Evolutionary conservation across 30 jellyfish, hydroid and myxozoan genomes (phyloP).

Genomic region (Turritopsis rubra): DNA sequence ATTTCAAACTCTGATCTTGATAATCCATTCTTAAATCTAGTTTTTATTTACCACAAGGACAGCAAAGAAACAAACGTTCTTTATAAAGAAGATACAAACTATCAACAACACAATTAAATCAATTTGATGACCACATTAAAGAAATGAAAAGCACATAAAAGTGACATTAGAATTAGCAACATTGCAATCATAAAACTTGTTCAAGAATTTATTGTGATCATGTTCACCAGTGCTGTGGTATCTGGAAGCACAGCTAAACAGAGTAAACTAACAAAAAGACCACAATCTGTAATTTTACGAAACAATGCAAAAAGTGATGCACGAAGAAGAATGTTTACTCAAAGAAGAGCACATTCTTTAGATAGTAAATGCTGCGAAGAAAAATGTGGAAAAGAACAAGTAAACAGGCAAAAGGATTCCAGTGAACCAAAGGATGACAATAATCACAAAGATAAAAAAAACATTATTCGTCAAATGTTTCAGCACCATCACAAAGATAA

Average conservation of each 20-base stretch:
- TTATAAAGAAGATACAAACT: neutral
- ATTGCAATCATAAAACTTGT: neutral
- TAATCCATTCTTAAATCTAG: neutral
- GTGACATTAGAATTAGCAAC: neutral
- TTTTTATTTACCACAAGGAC: neutral
- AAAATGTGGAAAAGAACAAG: too few species aligned
- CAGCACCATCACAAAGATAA: neutral
- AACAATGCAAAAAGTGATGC: neutral
- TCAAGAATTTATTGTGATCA: too few species aligned
- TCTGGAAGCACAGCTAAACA: neutral
- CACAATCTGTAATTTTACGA: neutral
- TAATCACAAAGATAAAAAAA: neutral
- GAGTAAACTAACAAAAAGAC: neutral
- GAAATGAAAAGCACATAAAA: neutral
- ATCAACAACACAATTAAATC: neutral
- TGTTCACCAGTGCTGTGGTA: conserved; percentile 1
- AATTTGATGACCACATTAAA: neutral
- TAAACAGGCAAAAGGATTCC: neutral
- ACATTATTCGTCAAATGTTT: conserved; percentile 11
- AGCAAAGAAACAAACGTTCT: neutral
- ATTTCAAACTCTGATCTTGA: neutral
- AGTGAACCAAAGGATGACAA: neutral
- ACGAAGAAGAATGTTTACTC: neutral
- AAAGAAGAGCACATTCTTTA: neutral
- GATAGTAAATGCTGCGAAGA: neutral